phyloP scores from a whole-genome alignment of 2,797 vertebrate genomes.

The Notoglanidium macrostoma region DNA sequence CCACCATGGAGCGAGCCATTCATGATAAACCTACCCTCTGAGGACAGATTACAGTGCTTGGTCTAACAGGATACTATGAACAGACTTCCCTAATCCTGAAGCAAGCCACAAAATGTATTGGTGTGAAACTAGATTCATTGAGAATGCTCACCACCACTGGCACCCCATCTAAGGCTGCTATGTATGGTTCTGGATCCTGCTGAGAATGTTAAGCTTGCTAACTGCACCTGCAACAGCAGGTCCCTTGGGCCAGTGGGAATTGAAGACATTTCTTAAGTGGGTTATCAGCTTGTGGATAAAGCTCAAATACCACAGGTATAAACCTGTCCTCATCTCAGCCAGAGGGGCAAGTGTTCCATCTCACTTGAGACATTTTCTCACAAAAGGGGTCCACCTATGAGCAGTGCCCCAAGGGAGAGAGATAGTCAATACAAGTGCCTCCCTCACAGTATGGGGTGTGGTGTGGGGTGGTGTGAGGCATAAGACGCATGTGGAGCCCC shows the following conservation, averaged over 20 bases:
- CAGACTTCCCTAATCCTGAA: neutral
- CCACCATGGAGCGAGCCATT: neutral
- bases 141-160: neutral
- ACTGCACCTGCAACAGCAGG: neutral
- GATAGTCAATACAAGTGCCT: neutral
- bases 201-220: neutral
- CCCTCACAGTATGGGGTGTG: neutral
- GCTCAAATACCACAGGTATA: neutral
- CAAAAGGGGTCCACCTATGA: neutral
- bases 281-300: slow-evolving; percentile 11
- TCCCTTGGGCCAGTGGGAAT: neutral
- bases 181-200: neutral
- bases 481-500: neutral
- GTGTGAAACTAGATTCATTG: neutral
- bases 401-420: neutral
- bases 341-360: neutral
- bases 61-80: neutral
- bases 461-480: neutral
- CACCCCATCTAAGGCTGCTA: neutral
- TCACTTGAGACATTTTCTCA: neutral
- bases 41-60: neutral
- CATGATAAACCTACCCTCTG: neutral
- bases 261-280: neutral
- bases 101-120: neutral
- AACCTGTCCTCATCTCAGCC: neutral